A percentile compares a stretch with the other conserved stretches of the same genome.
Conservation (phyloP, 2,888 invertebrate genomes). For the Branchipolynoe longqiensis region DNA sequence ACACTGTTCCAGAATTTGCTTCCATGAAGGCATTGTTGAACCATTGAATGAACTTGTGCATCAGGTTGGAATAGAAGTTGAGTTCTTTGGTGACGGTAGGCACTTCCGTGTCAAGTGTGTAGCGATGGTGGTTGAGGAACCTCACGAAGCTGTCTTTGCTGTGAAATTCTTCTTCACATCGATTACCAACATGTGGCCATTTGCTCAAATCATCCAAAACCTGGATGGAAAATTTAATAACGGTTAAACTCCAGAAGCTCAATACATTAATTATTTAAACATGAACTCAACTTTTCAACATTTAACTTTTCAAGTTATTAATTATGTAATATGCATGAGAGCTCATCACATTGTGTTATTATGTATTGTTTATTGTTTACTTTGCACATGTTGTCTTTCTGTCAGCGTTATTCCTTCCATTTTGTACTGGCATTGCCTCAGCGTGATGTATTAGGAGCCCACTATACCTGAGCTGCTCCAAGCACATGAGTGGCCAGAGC, state of each 20-base stretch:
- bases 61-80: conserved; percentile 74
- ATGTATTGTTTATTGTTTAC: too few relatives aligned
- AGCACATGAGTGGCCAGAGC: too few relatives aligned
- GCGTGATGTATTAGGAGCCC: too few relatives aligned
- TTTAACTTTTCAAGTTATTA: too few relatives aligned
- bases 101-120: conserved; percentile 71
- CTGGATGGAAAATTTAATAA: background rate
- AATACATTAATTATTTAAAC: too few relatives aligned
- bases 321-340: too few relatives aligned
- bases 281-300: too few relatives aligned
- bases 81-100: conserved; percentile 72
- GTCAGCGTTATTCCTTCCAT: too few relatives aligned
- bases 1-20: conserved; percentile 72
- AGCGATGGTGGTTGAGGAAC: conserved; percentile 73
- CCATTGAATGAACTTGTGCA: conserved; percentile 75
- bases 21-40: conserved; percentile 81
- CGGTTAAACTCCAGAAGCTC: background rate
- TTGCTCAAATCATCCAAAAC: conserved; percentile 68
- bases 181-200: conserved; percentile 68
- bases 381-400: too few relatives aligned
- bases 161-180: conserved; percentile 67
- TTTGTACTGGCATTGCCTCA: too few relatives aligned
- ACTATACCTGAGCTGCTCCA: too few relatives aligned
- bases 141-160: conserved; percentile 69
- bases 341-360: too few relatives aligned